Evolutionary conservation across 2,797 vertebrate genomes (phyloP).

Genomic region (Oreochromis mossambicus): DNA sequence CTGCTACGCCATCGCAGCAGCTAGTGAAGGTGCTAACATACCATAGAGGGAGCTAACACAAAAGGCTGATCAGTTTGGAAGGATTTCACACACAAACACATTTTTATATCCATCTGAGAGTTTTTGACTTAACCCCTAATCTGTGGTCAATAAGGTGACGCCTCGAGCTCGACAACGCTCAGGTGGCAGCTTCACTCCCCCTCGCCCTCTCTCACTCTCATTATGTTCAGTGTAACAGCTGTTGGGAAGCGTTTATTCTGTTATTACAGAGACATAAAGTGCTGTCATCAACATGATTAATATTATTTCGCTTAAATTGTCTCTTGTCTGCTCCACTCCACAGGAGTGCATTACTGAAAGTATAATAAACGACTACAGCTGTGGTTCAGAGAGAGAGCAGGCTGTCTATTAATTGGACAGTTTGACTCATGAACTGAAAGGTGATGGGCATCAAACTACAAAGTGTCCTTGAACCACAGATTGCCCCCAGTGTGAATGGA

Average conservation of each 20-base stretch:
- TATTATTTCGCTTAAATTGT: background rate
- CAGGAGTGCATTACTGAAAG: background rate
- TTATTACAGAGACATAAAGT: background rate
- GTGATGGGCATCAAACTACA: background rate
- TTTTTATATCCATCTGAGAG: background rate
- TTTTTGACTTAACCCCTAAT: background rate
- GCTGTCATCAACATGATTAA: background rate
- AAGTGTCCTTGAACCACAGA: background rate
- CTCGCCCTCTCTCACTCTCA: background rate
- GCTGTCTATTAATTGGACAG: background rate
- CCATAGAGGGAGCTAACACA: accelerated
- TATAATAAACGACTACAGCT: background rate
- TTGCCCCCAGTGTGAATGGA: background rate
- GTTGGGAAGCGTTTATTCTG: background rate
- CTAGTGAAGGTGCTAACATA: background rate
- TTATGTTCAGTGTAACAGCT: background rate
- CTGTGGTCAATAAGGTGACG: accelerated
- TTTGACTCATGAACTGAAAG: background rate
- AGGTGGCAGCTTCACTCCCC: background rate
- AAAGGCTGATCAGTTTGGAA: background rate
- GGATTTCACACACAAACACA: background rate
- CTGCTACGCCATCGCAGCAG: background rate
- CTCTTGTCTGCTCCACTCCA: background rate
- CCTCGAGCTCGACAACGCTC: background rate
- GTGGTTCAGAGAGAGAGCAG: background rate